Conservation (phyloP, 92 coral and sea anemone genomes). For the Heliopora coerulea region DNA sequence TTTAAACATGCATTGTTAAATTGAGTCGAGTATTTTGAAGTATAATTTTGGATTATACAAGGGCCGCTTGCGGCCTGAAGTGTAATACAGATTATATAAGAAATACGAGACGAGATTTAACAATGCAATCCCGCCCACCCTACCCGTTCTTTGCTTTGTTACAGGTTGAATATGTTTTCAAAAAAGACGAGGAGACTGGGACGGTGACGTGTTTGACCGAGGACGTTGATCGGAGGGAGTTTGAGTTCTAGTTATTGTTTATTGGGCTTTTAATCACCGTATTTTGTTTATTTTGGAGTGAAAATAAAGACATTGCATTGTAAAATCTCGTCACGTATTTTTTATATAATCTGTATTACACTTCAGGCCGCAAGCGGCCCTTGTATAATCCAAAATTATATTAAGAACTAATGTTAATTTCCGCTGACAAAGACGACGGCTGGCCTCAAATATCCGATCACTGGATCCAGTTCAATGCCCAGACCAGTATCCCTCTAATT, state of each 20-base stretch:
- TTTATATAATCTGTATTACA: conserved; percentile 54
- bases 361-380: conserved; percentile 56
- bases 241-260: not conserved
- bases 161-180: conserved; percentile 17
- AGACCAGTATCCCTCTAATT: too few relatives aligned
- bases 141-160: conserved; percentile 2
- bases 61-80: conserved; percentile 53
- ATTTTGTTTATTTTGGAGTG: not conserved
- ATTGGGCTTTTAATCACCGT: not conserved
- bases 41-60: conserved; percentile 54
- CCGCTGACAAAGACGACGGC: too few relatives aligned
- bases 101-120: conserved; percentile 44
- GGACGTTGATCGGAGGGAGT: too few relatives aligned
- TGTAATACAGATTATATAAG: conserved; percentile 54
- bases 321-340: conserved; percentile 35
- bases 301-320: not conserved
- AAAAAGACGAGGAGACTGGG: conserved; percentile 29
- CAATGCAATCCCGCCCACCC: conserved; percentile 33
- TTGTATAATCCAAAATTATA: conserved; percentile 59
- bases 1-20: conserved; percentile 11
- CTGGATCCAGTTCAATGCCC: too few relatives aligned
- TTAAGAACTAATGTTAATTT: too few relatives aligned
- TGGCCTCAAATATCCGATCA: too few relatives aligned
- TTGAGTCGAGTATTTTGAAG: conserved; percentile 21
- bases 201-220: not conserved